Evolutionary conservation across 2,888 invertebrate species (phyloP).

Genomic region (Drosophila tripunctata): DNA sequence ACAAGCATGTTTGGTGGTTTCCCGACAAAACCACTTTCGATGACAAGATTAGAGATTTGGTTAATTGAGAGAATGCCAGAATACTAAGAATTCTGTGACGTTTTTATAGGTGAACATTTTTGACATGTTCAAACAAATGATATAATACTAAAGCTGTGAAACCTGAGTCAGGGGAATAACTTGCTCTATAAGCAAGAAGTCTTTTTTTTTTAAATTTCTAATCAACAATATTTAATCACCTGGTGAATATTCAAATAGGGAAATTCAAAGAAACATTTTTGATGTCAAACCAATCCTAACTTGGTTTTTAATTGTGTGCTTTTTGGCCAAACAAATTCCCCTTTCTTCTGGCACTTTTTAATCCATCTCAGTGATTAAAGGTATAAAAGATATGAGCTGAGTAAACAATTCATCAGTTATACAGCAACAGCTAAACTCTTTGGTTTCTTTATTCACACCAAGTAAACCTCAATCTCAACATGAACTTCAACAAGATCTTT

Average conservation of each 20-base stretch:
- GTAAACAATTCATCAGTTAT: conserved; percentile 25
- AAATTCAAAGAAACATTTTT: not conserved
- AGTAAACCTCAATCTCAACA: conserved; percentile 17
- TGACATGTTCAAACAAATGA: not conserved
- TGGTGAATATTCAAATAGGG: conserved; percentile 4
- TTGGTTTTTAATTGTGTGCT: conserved; percentile 8
- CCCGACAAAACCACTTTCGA: conserved; percentile 13
- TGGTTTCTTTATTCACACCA: not conserved
- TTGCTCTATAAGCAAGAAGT: not conserved
- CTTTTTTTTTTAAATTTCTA: too few species aligned
- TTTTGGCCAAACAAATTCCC: conserved; percentile 33
- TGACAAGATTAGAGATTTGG: not conserved
- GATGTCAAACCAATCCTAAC: not conserved
- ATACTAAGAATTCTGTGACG: not conserved
- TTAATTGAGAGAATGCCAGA: conserved; percentile 4
- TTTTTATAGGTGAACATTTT: not conserved
- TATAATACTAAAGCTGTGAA: not conserved
- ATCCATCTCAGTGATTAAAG: not conserved
- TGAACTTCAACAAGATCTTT: conserved; percentile 71
- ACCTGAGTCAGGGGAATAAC: not conserved
- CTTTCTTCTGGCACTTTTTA: not conserved
- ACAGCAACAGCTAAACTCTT: not conserved
- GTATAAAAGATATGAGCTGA: conserved; percentile 16
- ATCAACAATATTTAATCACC: not conserved
- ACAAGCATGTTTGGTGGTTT: conserved; percentile 24